These are phyloP conservation scores for Eucera pruinosa DNA, from an alignment of 2,888 invertebrate genomes.

Conservation along the genomic window DNA sequence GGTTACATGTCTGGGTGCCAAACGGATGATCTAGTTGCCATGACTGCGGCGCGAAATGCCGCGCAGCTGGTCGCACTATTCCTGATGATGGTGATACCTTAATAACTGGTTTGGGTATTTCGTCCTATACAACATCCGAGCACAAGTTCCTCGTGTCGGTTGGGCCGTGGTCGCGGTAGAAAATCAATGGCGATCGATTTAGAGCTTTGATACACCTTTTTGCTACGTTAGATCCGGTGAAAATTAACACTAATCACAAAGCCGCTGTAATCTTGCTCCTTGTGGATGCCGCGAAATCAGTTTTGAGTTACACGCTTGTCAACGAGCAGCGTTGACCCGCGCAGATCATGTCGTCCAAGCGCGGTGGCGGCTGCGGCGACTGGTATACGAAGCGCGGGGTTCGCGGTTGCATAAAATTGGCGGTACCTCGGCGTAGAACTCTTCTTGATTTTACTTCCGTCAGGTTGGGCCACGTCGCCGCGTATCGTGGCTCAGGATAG, in stretches of 20 bases:
- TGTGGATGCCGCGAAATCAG: constrained; percentile 37
- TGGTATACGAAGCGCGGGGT: constrained; percentile 66
- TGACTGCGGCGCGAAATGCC: constrained; percentile 73
- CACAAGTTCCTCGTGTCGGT: constrained; percentile 63
- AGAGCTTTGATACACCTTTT: constrained; percentile 34
- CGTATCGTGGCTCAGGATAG: constrained; percentile 59
- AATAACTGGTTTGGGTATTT: constrained; percentile 32
- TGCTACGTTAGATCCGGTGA: constrained; percentile 42
- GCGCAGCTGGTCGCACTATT: constrained; percentile 51
- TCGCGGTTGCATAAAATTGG: constrained; percentile 65
- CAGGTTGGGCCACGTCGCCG: constrained; percentile 53
- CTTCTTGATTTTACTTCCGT: constrained; percentile 26
- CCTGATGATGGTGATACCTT: constrained; percentile 43
- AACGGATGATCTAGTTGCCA: constrained; percentile 76
- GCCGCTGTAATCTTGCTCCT: constrained; percentile 14
- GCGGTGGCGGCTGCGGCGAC: constrained; percentile 67
- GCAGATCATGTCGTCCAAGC: constrained; percentile 76
- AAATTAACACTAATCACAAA: constrained; percentile 36
- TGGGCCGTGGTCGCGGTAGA: constrained; percentile 67
- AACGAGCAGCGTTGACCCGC: constrained; percentile 76
- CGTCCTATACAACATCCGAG: constrained; percentile 59
- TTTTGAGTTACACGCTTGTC: constrained; percentile 73
- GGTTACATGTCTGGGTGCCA: constrained; percentile 72
- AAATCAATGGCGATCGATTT: constrained; percentile 73
- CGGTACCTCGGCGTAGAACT: constrained; percentile 42